phyloP scores from a whole-genome alignment of 2,888 invertebrate species.

The Coremacera marginata region DNA sequence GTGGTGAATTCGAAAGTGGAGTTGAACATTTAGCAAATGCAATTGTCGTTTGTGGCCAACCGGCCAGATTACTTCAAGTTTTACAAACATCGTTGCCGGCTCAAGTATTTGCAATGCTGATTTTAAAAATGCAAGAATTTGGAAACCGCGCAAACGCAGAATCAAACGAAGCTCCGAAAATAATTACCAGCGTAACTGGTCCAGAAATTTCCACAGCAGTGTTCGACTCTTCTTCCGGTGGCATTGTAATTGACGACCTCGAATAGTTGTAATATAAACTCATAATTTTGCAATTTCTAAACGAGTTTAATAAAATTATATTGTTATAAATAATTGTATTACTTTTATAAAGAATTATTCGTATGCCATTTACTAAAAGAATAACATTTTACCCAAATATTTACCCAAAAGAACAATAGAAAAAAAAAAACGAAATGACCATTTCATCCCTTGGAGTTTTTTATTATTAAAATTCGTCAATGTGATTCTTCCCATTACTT shows the following conservation, averaged over 20 bases:
- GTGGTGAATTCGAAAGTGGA: constrained; percentile 90
- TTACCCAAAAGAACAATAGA: no score
- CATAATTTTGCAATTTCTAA: constrained; percentile 7
- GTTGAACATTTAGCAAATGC: constrained; percentile 97
- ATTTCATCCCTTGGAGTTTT: no score
- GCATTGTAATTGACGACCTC: constrained; percentile 63
- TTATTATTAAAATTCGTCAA: no score
- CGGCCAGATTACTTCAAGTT: constrained; percentile 67
- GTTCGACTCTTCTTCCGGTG: constrained; percentile 55
- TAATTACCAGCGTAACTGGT: constrained; percentile 51
- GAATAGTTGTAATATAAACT: constrained; percentile 55
- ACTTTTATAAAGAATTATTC: background rate
- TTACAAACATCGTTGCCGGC: constrained; percentile 96
- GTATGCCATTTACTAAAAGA: background rate
- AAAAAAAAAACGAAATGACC: no score
- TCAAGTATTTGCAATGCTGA: constrained; percentile 90
- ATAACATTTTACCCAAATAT: no score
- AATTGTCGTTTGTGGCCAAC: constrained; percentile 95
- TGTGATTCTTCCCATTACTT: no score
- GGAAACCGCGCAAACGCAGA: constrained; percentile 62
- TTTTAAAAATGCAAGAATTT: constrained; percentile 76
- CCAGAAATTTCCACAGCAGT: constrained; percentile 54
- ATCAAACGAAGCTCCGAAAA: constrained; percentile 57
- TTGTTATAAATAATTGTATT: constrained; percentile 1
- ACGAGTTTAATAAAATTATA: constrained; percentile 4